Evolutionary conservation across 2,113 vertebrate species (phyloP), one percentile per base, ranked within the genome.

Genomic region (Aviceda subcristata): DNA sequence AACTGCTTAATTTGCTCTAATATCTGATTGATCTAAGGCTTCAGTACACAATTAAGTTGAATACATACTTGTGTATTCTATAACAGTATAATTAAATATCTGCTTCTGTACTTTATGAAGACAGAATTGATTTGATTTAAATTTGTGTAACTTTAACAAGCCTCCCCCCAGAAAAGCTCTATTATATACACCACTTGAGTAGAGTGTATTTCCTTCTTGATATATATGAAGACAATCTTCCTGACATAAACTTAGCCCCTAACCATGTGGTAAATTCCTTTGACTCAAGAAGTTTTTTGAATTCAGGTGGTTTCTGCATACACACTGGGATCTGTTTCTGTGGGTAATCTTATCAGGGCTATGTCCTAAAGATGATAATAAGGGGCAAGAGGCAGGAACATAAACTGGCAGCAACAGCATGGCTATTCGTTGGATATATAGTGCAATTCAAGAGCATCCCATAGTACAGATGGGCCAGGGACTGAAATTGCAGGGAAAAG

Each of bases 121-220:
- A 55, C 0, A 39, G 6, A 43, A 59, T 34, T 23, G 7, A 15
- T 81, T 73, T 50, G 4, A 68, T 64, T 90, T 63, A 73, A 50
- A 50, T 92, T 77, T 92, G 27, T 51, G 39, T 77, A 50, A 57
- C 10, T 72, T 86, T 59, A 80, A 30, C 12, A 68, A 22, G 5
- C 1, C 0, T 34, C 7, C 36, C 11, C 36, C 11, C 11, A 45
- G 21, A 56, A 84, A 68, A 34, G 3, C 9, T 66, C 23, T 34
- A 5, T 68, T 55, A 45, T 39, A 20, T 69, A 5, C 24, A 43
- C 32, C 34, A 26, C 2, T 67, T 55, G 5, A 64, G 10, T 29
- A 50, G 7, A 39, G 11, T 10, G 11, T 15, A 17, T 46, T 63
- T 83, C 16, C 11, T 68, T 23, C n/a, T 83, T 0, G 0, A 17